A percentile compares a stretch with the other conserved stretches of the same genome.
Conservation (phyloP, 64 coral and sea anemone species). For the Pocillopora verrucosa region DNA sequence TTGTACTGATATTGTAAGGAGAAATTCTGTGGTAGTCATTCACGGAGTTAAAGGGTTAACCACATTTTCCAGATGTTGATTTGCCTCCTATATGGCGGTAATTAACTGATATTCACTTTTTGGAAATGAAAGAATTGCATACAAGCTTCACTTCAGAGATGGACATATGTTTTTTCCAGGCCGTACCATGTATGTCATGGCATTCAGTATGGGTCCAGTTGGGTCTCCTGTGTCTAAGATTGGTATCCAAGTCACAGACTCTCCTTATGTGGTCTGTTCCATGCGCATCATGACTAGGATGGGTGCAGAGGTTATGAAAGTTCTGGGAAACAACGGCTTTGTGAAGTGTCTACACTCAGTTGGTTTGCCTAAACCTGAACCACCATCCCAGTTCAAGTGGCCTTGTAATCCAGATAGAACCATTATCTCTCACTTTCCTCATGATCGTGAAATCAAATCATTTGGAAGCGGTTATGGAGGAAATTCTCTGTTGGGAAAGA, state of each 20-base stretch:
- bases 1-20: no score
- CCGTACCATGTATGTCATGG: conserved; percentile 93
- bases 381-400: conserved; percentile 67
- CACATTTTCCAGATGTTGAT: no score
- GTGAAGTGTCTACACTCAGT: conserved; percentile 91
- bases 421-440: conserved; percentile 83
- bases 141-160: background rate
- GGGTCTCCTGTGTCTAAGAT: conserved; percentile 94
- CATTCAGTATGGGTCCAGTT: conserved; percentile 94
- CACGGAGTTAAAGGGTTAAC: no score
- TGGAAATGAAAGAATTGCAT: background rate
- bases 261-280: conserved; percentile 79
- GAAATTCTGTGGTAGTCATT: no score
- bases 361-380: conserved; percentile 66
- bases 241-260: conserved; percentile 87
- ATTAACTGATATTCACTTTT: no score
- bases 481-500: conserved; percentile 88
- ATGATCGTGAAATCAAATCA: conserved; percentile 75
- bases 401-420: conserved; percentile 88
- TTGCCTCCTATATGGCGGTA: no score
- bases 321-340: conserved; percentile 71
- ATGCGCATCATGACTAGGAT: conserved; percentile 91
- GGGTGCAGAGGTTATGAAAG: conserved; percentile 70
- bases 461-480: conserved; percentile 92
- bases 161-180: conserved; percentile 28